phyloP scores from a whole-genome alignment of 2,797 vertebrate genomes.

The Sternarchorhynchus goeldii region DNA sequence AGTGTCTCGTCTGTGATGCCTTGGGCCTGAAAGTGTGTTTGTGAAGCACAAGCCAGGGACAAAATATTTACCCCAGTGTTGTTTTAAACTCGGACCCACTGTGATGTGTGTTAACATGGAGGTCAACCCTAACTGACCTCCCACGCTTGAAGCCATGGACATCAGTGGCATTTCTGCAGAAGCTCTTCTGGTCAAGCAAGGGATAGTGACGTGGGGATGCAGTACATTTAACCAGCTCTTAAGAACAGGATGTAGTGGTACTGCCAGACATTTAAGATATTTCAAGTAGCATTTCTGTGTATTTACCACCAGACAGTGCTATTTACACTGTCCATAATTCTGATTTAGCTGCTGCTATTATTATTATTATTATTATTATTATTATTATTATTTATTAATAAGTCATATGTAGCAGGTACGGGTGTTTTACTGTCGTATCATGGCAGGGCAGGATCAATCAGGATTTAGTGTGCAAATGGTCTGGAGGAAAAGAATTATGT shows the following conservation, averaged over 20 bases:
- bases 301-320: constrained; percentile 57
- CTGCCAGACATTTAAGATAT: no score
- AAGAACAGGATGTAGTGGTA: neutral
- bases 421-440: no score
- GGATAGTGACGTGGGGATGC: neutral
- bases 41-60: constrained; percentile 43
- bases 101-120: constrained; percentile 28
- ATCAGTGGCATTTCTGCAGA: neutral
- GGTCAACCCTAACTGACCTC: constrained; percentile 39
- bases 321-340: neutral
- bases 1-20: constrained; percentile 17
- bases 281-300: neutral
- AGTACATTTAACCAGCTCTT: neutral
- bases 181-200: neutral
- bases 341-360: neutral
- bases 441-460: no score
- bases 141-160: constrained; percentile 16
- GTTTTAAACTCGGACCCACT: constrained; percentile 44
- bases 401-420: neutral
- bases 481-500: no score
- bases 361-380: no score
- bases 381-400: neutral
- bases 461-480: no score
- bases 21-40: constrained; percentile 48
- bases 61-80: constrained; percentile 55